A percentile compares a stretch with the other conserved stretches of the same genome.
Evolutionary conservation across 2,888 invertebrate species (phyloP).

Genomic region (Acleris laterana): DNA sequence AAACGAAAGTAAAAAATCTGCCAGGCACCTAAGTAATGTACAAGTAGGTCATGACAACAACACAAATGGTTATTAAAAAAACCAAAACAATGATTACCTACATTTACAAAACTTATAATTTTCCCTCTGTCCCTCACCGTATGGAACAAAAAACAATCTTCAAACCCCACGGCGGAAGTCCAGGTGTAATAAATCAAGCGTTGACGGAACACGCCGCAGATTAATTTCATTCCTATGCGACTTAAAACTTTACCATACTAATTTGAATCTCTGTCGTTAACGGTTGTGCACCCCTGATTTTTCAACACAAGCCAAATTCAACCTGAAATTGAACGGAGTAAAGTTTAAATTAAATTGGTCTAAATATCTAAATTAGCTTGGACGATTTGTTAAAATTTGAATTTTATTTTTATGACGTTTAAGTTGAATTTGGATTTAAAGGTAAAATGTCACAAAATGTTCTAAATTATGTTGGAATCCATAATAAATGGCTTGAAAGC

Average conservation of each 20-base stretch:
- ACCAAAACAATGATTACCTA: no score
- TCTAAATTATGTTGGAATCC: conserved; percentile 33
- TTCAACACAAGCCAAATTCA: neutral
- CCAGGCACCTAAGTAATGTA: no score
- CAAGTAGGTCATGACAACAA: no score
- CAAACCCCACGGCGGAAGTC: conserved; percentile 41
- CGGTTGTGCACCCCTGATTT: conserved; percentile 36
- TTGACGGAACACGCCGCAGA: conserved; percentile 39
- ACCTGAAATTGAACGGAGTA: neutral
- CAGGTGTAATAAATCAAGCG: conserved; percentile 52
- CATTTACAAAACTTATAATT: neutral
- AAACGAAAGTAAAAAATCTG: no score
- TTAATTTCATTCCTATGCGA: conserved; percentile 43
- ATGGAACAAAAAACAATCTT: conserved; percentile 14
- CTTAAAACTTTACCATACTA: conserved; percentile 51
- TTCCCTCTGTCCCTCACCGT: neutral
- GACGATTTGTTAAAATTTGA: conserved; percentile 20
- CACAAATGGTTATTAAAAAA: no score
- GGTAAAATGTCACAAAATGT: conserved; percentile 31
- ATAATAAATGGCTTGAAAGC: conserved; percentile 36
- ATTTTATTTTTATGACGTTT: conserved; percentile 3
- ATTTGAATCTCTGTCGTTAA: conserved; percentile 47
- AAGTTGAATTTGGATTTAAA: conserved; percentile 28
- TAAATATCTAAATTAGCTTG: conserved; percentile 8
- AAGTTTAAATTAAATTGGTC: neutral